phyloP scores from a whole-genome alignment of 2,797 vertebrate genomes.

The Eutrigla gurnardus region DNA sequence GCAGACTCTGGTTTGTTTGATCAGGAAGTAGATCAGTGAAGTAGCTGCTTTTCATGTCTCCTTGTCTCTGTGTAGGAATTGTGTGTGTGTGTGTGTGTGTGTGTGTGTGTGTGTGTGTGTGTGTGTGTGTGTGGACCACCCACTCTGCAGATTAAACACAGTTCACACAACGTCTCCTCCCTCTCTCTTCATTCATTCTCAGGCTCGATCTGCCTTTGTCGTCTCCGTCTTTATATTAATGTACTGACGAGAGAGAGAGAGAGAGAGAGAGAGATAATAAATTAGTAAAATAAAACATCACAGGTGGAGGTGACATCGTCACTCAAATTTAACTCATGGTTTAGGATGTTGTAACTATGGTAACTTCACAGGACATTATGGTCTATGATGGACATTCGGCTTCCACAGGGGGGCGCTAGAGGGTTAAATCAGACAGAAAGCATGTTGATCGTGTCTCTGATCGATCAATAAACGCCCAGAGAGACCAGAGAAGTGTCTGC shows the following conservation, averaged over 20 bases:
- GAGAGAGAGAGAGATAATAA: no score
- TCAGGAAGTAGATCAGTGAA: no score
- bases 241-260: conserved; percentile 26
- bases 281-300: neutral
- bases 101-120: conserved; percentile 47
- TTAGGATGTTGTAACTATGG: neutral
- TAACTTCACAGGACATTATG: neutral
- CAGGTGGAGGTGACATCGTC: neutral
- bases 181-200: conserved; percentile 54
- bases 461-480: no score
- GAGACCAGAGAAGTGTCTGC: no score
- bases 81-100: conserved; percentile 51
- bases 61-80: conserved; percentile 16
- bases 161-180: conserved; percentile 54
- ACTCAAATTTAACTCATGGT: neutral
- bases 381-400: neutral
- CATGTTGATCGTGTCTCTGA: no score
- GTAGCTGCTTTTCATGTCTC: no score
- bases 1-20: no score
- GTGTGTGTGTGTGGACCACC: conserved; percentile 75
- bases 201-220: conserved; percentile 43
- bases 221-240: conserved; percentile 47
- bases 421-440: neutral
- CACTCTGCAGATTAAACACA: conserved; percentile 78
- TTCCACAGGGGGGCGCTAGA: neutral